Percentiles rank a stretch among this genome's conserved stretches.
phyloP scores from a whole-genome alignment of 2,797 vertebrate genomes.

The Xiphophorus birchmanni region DNA sequence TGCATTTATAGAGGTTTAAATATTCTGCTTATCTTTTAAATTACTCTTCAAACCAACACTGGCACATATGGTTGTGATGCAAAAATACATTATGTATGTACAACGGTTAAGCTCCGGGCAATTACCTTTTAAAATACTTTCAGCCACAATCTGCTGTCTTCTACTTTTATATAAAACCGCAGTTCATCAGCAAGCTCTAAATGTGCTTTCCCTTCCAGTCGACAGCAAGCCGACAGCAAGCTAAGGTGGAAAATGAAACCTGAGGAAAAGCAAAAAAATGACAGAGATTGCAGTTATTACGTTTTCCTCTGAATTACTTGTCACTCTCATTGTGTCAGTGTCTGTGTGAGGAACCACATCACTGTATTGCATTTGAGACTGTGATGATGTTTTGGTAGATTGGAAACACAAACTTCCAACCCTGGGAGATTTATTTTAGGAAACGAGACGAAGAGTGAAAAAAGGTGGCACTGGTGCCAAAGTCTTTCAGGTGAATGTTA shows the following conservation, averaged over 20 bases:
- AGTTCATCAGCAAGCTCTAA: constrained; percentile 57
- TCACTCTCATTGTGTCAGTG: constrained; percentile 35
- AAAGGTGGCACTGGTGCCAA: background rate
- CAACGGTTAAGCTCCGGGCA: constrained; percentile 28
- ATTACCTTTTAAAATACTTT: constrained; percentile 28
- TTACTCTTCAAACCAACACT: background rate
- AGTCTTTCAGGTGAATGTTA: background rate
- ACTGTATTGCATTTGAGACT: background rate
- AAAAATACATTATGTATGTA: constrained; percentile 51
- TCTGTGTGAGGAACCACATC: constrained; percentile 5
- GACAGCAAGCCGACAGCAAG: constrained; percentile 39
- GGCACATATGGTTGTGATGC: background rate
- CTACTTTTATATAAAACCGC: constrained; percentile 34
- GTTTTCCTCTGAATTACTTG: constrained; percentile 41
- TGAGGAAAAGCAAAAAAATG: constrained; percentile 7
- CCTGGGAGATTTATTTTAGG: background rate
- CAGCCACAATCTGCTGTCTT: constrained; percentile 37
- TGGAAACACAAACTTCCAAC: constrained; percentile 6
- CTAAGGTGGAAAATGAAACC: constrained; percentile 43
- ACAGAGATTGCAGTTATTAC: constrained; percentile 48
- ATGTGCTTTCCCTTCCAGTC: constrained; percentile 60
- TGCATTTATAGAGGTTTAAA: background rate
- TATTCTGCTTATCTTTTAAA: constrained; percentile 3
- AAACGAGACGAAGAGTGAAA: background rate
- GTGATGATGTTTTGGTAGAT: constrained; percentile 6